phyloP scores from a whole-genome alignment of 2,797 vertebrate species.

The Enteromius trimaculatus region DNA sequence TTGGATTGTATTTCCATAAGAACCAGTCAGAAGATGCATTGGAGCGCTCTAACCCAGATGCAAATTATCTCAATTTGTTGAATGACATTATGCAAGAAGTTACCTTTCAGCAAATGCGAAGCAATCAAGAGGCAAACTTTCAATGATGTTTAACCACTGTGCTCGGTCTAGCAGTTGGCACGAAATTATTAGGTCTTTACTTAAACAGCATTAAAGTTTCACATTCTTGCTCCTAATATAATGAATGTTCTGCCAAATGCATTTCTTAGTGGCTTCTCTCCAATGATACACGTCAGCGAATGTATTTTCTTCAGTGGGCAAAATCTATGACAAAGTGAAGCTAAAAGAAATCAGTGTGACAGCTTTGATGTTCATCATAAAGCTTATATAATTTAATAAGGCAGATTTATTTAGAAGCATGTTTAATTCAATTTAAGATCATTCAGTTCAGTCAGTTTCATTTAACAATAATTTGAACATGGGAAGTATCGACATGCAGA shows the following conservation, averaged over 20 bases:
- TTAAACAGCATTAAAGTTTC: conserved; percentile 23
- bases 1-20: conserved; percentile 37
- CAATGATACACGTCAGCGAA: not conserved
- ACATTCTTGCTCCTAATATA: not conserved
- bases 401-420: not conserved
- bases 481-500: not conserved
- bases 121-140: conserved; percentile 53
- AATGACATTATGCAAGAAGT: conserved; percentile 45
- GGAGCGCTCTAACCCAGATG: conserved; percentile 48
- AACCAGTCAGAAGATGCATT: conserved; percentile 22
- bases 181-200: not conserved
- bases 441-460: not conserved
- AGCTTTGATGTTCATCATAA: not conserved
- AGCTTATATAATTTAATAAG: not conserved
- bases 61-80: conserved; percentile 49
- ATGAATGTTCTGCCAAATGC: conserved; percentile 7
- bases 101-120: conserved; percentile 54
- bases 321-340: not conserved
- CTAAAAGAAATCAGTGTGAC: not conserved
- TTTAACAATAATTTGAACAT: not conserved
- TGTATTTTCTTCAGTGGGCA: not conserved
- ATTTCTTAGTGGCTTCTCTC: conserved; percentile 6
- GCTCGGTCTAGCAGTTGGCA: conserved; percentile 8
- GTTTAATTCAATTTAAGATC: not conserved
- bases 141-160: conserved; percentile 47